Base-by-base conservation (phyloP, 2,888 invertebrate species). In the Lasioglossum oenotherae region DNA sequence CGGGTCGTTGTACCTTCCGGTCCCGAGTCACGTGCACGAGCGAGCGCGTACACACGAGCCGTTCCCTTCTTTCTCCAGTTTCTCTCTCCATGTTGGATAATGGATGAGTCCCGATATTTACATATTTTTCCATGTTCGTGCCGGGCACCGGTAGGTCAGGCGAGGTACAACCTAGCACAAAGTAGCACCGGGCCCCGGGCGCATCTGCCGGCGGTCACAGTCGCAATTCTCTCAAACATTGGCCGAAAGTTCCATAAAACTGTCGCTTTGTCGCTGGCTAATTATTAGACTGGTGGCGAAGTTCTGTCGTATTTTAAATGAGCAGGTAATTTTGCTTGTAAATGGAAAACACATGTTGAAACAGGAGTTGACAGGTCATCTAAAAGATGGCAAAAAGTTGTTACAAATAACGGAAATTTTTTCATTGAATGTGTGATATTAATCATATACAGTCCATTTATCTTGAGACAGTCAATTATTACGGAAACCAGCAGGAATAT, bases 91-190 rank as follows among this genome's bases (percentile, higher is more conserved):
- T 86, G 89, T 87, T 87, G 91, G 89, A 91, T 92, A 92, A 92
- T 92, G 91, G 89, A 92, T 91, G 91, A 91, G 92, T 87, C 86
- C 87, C 91, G 92, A 92, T 92, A 93, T 93, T 93, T 93, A 92
- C 92, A 93, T 93, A 93, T 93, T 93, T 93, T 92, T 93, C 92
- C 91, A 92, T 93, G 93, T 93, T 91, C 92, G 91, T 92, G 92
- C 88, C 82, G 82, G 88, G 88, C 88, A 89, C 87, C 90, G 91
- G 81, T 90, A 92, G 91, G 91, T 92, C 91, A 92, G 91, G 93
- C 93, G 86, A 93, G 94, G 93, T 88, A 94, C 93, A 81, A 92
- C 92, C 94, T 92, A 93, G 94, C 91, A 94, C 94, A 91, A 91
- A 92, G 92, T 92, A 90, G 87, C 90, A 90, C 92, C 87, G 85